Base-by-base conservation (phyloP, 2,113 vertebrate species). In the Columba livia region DNA sequence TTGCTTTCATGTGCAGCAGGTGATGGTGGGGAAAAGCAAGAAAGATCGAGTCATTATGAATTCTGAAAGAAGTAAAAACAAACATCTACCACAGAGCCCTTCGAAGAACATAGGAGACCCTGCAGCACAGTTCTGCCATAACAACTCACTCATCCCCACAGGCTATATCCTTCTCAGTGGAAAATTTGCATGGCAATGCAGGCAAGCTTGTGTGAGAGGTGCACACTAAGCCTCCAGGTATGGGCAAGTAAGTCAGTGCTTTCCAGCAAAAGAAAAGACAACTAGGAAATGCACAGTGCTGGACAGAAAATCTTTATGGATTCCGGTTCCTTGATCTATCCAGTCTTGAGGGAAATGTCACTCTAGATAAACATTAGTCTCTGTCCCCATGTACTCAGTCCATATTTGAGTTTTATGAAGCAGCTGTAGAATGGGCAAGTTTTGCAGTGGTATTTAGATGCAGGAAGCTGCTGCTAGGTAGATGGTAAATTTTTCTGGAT, bases 21-120 rank as follows among this genome's bases (percentile, higher is more conserved):
- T 73, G 91, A 64, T 10, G 1, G 87, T 93, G 65, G 85, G 89
- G 85, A 85, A 86, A 95, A 93, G 82, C 72, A 94, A 38, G 77
- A 89, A 94, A 90, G 91, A 79, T 95, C 89, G 83, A 93, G 56
- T 90, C 74, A 88, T 95, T 96, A 93, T 75, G 42, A 69, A 93
- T 97, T 93, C 89, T 93, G 91, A 93, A 96, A 97, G 93, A 92
- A 93, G 56, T 83, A 23, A 94, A 96, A 96, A 94, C 94, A 97
- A 96, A 95, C 80, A 96, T 61, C 44, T 66, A 83, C 91, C 38
- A 93, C 80, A 91, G 91, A 93, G 85, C 61, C 66, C 80, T 93
- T 79, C 6, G 64, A 91, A 94, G 89, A 94, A 26, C 70, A 69
- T 38, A 77, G 70, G 58, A 95, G 71, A 95, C 86, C 92, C 92